phyloP scores from a whole-genome alignment of 2,888 invertebrate species.

The Leucophenga montana region DNA sequence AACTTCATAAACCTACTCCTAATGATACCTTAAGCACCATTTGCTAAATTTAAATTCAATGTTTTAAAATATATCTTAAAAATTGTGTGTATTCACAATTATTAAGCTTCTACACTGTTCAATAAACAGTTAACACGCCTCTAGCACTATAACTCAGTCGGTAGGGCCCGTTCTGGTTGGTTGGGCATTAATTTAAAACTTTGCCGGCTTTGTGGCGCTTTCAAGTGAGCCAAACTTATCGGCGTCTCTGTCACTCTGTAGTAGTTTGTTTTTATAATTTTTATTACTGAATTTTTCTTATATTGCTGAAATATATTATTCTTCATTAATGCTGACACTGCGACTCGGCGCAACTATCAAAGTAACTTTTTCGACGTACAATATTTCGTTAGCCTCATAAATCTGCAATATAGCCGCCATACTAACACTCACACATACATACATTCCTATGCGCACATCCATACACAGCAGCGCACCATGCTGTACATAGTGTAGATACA shows the following conservation, averaged over 20 bases:
- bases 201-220: not conserved
- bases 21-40: too few relatives aligned
- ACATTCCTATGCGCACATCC: not conserved
- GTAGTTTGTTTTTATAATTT: not conserved
- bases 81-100: too few relatives aligned
- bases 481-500: not conserved
- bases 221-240: not conserved
- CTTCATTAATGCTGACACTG: slow-evolving; percentile 7
- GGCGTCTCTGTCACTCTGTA: not conserved
- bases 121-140: too few relatives aligned
- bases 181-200: not conserved
- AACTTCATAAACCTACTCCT: too few relatives aligned
- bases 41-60: too few relatives aligned
- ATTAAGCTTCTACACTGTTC: too few relatives aligned
- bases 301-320: slow-evolving; percentile 8
- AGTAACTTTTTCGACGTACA: not conserved
- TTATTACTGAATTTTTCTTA: not conserved
- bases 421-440: slow-evolving; percentile 6
- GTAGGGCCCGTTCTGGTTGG: too few relatives aligned
- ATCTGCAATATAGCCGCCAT: slow-evolving; percentile 11
- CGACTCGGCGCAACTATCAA: not conserved
- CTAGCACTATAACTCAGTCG: too few relatives aligned
- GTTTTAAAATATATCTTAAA: too few relatives aligned
- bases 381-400: not conserved
- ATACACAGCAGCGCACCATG: not conserved